Percentiles rank a stretch among this genome's conserved stretches.
Evolutionary conservation across 2,797 vertebrate genomes (phyloP).

Genomic region (Acanthurus leucopareius): DNA sequence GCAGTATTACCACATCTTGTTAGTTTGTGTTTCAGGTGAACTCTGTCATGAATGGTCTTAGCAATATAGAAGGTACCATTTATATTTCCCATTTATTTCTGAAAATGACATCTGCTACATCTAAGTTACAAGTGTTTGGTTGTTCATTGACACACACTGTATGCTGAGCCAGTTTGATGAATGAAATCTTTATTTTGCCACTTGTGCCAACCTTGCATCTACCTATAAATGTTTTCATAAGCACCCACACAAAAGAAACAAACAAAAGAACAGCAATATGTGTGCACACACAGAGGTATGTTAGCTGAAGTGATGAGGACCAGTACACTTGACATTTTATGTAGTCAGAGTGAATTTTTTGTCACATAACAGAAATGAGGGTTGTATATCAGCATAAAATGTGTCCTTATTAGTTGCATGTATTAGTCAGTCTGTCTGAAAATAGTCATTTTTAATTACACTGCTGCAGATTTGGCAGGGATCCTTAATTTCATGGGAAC

Average conservation of each 20-base stretch:
- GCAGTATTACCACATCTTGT: not conserved
- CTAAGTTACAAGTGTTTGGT: not conserved
- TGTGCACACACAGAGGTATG: not conserved
- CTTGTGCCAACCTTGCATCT: not conserved
- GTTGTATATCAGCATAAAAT: not conserved
- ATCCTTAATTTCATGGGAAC: conserved; percentile 3
- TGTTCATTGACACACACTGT: conserved; percentile 17
- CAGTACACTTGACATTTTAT: conserved; percentile 8
- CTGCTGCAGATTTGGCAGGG: not conserved
- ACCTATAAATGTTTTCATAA: not conserved
- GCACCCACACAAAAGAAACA: not conserved
- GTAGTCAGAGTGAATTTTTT: not conserved
- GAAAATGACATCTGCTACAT: not conserved
- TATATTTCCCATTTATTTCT: not conserved
- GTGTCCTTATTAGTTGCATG: not conserved
- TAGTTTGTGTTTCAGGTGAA: not conserved
- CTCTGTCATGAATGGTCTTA: not conserved
- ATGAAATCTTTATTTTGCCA: conserved; percentile 29
- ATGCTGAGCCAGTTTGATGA: not conserved
- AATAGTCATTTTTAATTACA: conserved; percentile 10
- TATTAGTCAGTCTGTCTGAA: conserved; percentile 4
- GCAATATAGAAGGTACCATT: not conserved
- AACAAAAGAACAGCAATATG: not conserved
- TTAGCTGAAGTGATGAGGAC: not conserved
- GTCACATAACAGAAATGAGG: not conserved